These are phyloP conservation scores for Hippasteria phrygiana DNA, from an alignment of 53 echinoderm and acorn worm genomes.

Conservation along the genomic window DNA sequence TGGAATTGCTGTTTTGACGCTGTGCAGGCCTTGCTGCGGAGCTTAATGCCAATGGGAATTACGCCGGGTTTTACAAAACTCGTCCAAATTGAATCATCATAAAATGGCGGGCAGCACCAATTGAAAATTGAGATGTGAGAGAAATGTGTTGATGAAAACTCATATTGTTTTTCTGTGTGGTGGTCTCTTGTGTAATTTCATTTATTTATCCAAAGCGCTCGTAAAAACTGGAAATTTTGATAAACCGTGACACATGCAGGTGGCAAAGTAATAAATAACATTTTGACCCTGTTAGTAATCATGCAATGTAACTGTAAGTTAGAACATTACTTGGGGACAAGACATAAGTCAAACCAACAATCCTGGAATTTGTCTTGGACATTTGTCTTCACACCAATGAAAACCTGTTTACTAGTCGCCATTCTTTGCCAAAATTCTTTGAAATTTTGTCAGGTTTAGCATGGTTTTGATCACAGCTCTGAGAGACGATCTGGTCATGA, in stretches of 20 bases:
- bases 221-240: conserved; percentile 13
- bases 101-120: conserved; percentile 1
- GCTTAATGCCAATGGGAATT: conserved; percentile 10
- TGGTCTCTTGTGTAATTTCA: neutral
- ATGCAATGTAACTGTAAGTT: neutral
- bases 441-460: too few species aligned
- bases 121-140: conserved; percentile 42
- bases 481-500: too few species aligned
- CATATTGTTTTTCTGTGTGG: neutral
- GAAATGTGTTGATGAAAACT: conserved; percentile 7
- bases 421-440: too few species aligned
- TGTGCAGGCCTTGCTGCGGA: conserved; percentile 3
- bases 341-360: too few species aligned
- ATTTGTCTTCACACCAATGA: too few species aligned
- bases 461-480: too few species aligned
- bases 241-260: conserved; percentile 33
- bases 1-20: neutral
- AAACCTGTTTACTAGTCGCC: too few species aligned
- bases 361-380: too few species aligned
- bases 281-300: neutral
- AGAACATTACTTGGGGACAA: too few species aligned
- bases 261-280: conserved; percentile 22
- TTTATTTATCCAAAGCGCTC: neutral
- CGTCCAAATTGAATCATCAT: conserved; percentile 1
- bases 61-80: neutral